phyloP scores from a whole-genome alignment of 53 echinoderm and acorn worm genomes.

The Patiria pectinifera region DNA sequence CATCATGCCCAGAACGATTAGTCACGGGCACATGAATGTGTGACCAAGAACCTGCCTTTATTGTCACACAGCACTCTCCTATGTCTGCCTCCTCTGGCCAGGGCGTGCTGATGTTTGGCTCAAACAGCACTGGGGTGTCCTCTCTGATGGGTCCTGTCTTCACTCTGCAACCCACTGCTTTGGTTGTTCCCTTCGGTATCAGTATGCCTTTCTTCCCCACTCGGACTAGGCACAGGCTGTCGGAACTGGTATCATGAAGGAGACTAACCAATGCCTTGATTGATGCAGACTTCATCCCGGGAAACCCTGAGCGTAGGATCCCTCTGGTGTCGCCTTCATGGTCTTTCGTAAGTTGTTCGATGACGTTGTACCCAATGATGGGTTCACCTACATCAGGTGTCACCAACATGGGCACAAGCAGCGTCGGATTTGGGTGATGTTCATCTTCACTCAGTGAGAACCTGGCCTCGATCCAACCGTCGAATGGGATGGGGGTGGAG shows the following conservation, averaged over 20 bases:
- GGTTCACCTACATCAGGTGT: constrained; percentile 43
- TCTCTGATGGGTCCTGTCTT: constrained; percentile 22
- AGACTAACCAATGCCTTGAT: constrained; percentile 8
- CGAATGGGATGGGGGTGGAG: constrained; percentile 52
- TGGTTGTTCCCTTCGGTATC: constrained; percentile 23
- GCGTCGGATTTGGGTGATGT: neutral
- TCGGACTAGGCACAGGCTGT: constrained; percentile 18
- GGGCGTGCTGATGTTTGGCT: constrained; percentile 6
- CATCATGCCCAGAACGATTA: neutral
- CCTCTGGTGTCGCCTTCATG: neutral
- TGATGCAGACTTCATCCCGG: constrained; percentile 9
- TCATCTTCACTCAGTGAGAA: constrained; percentile 5
- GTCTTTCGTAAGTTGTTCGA: constrained; percentile 14
- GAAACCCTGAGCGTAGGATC: neutral
- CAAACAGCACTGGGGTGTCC: constrained; percentile 48
- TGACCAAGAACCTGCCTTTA: constrained; percentile 14
- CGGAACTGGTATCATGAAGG: neutral
- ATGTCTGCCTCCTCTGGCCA: constrained; percentile 30
- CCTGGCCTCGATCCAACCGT: constrained; percentile 61
- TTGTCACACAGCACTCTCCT: constrained; percentile 22
- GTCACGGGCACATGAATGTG: constrained; percentile 17
- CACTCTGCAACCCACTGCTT: neutral
- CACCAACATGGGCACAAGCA: constrained; percentile 52
- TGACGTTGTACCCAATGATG: constrained; percentile 67
- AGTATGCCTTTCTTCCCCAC: neutral